Base-by-base conservation (phyloP, 2,797 vertebrate genomes). In the Helarctos malayanus region DNA sequence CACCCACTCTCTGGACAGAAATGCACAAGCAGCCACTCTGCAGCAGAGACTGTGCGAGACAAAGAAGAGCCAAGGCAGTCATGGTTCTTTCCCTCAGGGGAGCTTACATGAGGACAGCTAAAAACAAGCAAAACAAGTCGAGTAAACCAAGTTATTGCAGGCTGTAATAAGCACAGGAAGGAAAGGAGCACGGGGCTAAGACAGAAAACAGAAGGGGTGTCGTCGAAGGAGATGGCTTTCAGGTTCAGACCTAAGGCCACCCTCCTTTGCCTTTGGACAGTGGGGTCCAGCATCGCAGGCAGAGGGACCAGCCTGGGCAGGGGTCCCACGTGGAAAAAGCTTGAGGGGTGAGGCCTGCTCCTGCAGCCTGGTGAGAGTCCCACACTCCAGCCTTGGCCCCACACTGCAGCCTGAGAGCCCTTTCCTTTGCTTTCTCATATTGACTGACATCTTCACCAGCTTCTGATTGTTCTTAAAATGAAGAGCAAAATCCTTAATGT, bases 151-250 rank as follows among this genome's bases (percentile, higher is more conserved):
- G 47, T 21, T 8, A 12, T 1, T 2, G 85, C 54, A 3, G 8
- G 38, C 8, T 29, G 41, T 29, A 9, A 25, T 16, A 35, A 41
- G 25, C 59, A 47, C 4, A 78, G 49, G 25, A 78, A 19, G 71
- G 80, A n/a, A 35, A 32, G 57, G 16, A 56, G n/a, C 15, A 0
- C 0, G 0, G 45, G 19, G 41, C 56, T 6, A 8, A 18, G 68
- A 8, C 2, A 6, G 35, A 29, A 35, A 12, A 32, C 18, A 10
- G 19, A 18, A 54, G 69, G 59, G 16, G 57, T 41, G 2, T 18
- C 45, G 11, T 11, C 0, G 13, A 41, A 18, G 47, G 56, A 52
- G 80, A 4, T 5, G 54, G 25, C 76, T 81, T 73, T 75, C 29
- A 9, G 0, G 7, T 7, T 88, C 45, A 63, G 61, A 68, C 75